Evolutionary conservation across 2,113 vertebrate genomes (phyloP).

Genomic region (Ictalurus furcatus): DNA sequence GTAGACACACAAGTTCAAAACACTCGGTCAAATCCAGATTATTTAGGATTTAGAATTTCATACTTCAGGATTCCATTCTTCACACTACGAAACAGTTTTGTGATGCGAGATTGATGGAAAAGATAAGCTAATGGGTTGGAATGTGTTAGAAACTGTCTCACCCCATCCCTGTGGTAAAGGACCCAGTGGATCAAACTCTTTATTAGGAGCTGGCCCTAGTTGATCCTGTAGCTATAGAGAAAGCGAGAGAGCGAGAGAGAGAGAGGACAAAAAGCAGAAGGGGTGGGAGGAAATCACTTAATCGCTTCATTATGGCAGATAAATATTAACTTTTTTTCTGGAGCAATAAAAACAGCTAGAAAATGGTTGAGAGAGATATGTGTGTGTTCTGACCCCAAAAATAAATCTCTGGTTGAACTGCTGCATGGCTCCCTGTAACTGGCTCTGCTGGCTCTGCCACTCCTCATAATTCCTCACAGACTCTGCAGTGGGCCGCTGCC

Average conservation of each 20-base stretch:
- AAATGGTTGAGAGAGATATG: neutral
- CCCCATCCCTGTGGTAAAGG: conserved; percentile 95
- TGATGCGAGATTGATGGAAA: neutral
- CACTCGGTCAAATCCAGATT: too few relatives aligned
- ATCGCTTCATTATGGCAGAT: neutral
- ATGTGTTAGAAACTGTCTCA: conserved; percentile 69
- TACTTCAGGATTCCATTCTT: conserved; percentile 32
- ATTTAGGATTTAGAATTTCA: neutral
- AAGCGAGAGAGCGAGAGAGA: neutral
- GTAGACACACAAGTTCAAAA: conserved; percentile 7
- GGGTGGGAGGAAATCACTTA: neutral
- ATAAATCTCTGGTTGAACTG: conserved; percentile 99
- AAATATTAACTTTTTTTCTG: neutral
- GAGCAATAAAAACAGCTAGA: neutral
- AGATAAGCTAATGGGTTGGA: neutral
- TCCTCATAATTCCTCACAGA: conserved; percentile 96
- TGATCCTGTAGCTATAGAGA: conserved; percentile 88
- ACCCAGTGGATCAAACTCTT: conserved; percentile 97
- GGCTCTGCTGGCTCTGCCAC: conserved; percentile 95
- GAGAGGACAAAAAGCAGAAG: neutral
- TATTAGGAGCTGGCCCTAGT: conserved; percentile 81
- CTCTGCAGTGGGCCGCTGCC: conserved; percentile 93
- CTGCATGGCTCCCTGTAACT: conserved; percentile 98
- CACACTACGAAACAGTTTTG: neutral
- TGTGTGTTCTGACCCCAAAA: conserved; percentile 81